Base-by-base conservation (phyloP, 1,140 invertebrate species). In the Heliconius himera region DNA sequence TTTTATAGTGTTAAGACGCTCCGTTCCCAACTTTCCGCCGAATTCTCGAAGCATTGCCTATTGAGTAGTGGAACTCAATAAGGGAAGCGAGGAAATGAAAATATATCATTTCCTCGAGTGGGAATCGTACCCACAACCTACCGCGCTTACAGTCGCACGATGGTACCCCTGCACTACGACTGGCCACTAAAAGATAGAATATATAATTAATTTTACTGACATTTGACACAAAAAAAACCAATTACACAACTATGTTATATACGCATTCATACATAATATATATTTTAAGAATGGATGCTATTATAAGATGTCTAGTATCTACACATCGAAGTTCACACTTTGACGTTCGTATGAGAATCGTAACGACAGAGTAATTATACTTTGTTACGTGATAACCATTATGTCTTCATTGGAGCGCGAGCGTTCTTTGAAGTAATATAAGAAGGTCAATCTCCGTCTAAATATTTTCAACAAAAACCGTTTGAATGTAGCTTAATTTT, bases 341-440 rank as follows among this genome's bases (percentile, higher is more conserved):
- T 16, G 13, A 66, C 22, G 60, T 66, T 66, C 13, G n/a, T 66
- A 66, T 66, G 60, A 29, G 60, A 66, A 29, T 66, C 60, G 60
- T 29, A 66, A 66, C 60, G 60, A 66, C 60, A 29, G 20, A 22
- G 26, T 66, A 66, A 66, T 66, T 66, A 29, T 66, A 66, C 22
- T 66, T 6, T 66, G 60, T 66, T 66, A 66, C 60, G 60, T 66
- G 22, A 11, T 66, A 66, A 66, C 60, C 9, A 66, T n/a, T 66
- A 66, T 29, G 11, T 66, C 60, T 66, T 66, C 60, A 66, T 66
- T 66, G 3, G 11, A 66, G 60, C 9, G 56, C n/a, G 49, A 20
- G 20, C 18, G 8, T 66, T 66, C n/a, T 56, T 54, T 66, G 3
- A 26, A 60, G 9, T 26, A 60, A 26, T 60, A 26, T 51, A 51